Base-by-base conservation (phyloP, 2,888 invertebrate species). In the Epicampocera succincta region DNA sequence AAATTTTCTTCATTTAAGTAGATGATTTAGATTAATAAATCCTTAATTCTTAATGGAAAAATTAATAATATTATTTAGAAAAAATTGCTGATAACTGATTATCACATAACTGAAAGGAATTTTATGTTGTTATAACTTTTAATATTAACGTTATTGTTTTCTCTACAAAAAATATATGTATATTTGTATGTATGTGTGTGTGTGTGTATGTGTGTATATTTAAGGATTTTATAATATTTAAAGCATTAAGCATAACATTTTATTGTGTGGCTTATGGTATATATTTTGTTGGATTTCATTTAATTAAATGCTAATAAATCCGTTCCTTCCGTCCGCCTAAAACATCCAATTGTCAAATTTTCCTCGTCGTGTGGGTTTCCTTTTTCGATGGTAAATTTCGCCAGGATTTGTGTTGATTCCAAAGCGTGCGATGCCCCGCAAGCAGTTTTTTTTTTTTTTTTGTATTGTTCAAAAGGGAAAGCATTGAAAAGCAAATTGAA, bases 281-380 rank as follows among this genome's bases (percentile, higher is more conserved):
- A 29, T 33, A 33, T 33, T 33, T 33, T 25, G 33, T 33, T 33
- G 8, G 8, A 33, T 33, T 73, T 19, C 65, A 52, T 29, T 48
- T 44, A 56, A 65, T 52, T 33, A 42, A 15, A 40, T 50, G 15
- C 40, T 66, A 48, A 40, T 61, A 66, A n/a, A 58, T 71, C 38
- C 44, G 2, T 42, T 17, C 5, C 33, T 33, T 58, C 25, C 13
- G 40, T 69, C 69, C 68, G 68, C 60, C 87, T 86, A 89, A 86
- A 89, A 89, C 89, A 88, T 90, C 89, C 89, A 89, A 88, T 89
- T 89, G 85, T 89, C 89, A 85, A 90, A 88, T 85, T 89, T 89
- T 85, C 89, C 89, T 73, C 87, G 88, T 61, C 89, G 87, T 44
- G 87, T 74, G 77, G 86, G 87, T 84, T 87, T 87, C 85, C 87